These are phyloP conservation scores for Nanorana parkeri DNA, from an alignment of 2,113 vertebrate genomes.

Conservation along the genomic window DNA sequence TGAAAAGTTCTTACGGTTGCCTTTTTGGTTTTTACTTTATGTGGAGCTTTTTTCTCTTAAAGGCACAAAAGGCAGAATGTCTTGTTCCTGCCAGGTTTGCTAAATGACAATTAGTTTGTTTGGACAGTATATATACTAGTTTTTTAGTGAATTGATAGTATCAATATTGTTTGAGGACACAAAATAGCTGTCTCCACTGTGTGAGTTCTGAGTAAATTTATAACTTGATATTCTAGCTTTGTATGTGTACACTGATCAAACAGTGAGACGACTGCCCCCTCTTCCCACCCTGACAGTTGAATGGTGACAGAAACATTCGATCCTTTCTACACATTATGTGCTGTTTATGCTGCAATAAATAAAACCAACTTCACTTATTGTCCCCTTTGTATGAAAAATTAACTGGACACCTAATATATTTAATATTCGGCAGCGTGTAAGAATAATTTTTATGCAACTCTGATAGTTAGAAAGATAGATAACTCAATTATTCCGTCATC, in stretches of 20 bases:
- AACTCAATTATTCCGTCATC: conserved; percentile 98
- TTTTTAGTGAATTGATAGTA: background rate
- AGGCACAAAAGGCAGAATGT: no score
- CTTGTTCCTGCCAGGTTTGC: no score
- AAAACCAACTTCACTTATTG: conserved; percentile 70
- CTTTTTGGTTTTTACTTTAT: no score
- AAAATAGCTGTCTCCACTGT: background rate
- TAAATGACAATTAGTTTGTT: no score
- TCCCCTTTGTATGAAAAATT: conserved; percentile 88
- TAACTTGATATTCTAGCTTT: background rate
- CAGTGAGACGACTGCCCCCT: background rate
- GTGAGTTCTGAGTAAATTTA: background rate
- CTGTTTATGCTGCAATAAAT: conserved; percentile 68
- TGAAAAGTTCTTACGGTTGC: no score
- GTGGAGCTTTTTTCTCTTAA: no score
- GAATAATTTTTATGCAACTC: conserved; percentile 99
- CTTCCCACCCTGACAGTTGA: background rate
- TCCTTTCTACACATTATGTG: conserved; percentile 57
- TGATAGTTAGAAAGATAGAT: conserved; percentile 97
- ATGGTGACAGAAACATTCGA: background rate
- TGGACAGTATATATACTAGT: background rate
- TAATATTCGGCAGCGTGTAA: conserved; percentile 98
- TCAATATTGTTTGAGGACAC: background rate
- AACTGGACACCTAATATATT: conserved; percentile 88
- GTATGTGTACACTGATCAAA: background rate